Evolutionary conservation across 2,797 vertebrate genomes (phyloP).

Genomic region (Dipus sagitta): DNA sequence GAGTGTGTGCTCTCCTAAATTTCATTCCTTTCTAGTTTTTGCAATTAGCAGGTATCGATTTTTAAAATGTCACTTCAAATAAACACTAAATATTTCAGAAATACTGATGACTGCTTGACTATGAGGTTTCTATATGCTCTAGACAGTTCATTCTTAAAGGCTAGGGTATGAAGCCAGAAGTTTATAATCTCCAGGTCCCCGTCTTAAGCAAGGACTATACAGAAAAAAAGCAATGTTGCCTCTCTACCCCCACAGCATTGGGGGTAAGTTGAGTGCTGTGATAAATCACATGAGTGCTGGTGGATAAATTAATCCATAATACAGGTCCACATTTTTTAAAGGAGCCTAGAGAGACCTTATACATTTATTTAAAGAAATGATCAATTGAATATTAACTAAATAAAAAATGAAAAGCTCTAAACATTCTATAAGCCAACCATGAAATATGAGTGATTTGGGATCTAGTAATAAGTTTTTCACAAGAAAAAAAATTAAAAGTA

Average conservation of each 20-base stretch:
- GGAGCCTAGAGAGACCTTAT: background rate
- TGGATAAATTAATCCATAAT: background rate
- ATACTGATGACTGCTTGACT: slow-evolving; percentile 11
- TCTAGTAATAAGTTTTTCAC: background rate
- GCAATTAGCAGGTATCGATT: slow-evolving; percentile 73
- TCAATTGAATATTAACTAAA: background rate
- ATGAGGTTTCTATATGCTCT: background rate
- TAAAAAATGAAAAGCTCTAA: background rate
- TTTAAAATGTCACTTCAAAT: slow-evolving; percentile 70
- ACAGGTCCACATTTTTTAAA: background rate
- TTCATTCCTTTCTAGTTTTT: slow-evolving; percentile 55
- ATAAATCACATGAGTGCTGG: background rate
- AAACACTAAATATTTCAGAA: slow-evolving; percentile 71
- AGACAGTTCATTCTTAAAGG: background rate
- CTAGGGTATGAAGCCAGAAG: background rate
- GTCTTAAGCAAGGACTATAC: background rate
- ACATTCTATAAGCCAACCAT: background rate
- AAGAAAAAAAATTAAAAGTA: background rate
- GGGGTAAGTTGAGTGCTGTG: background rate
- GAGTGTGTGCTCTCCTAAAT: slow-evolving; percentile 32
- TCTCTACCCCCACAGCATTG: background rate
- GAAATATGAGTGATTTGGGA: too few species aligned
- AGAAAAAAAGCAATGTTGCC: background rate
- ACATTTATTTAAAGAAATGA: too few species aligned
- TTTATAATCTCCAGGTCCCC: background rate